Evolutionary conservation across 2,797 vertebrate genomes (phyloP), one percentile per base, ranked within the genome.

Genomic region (Salarias fasciatus): DNA sequence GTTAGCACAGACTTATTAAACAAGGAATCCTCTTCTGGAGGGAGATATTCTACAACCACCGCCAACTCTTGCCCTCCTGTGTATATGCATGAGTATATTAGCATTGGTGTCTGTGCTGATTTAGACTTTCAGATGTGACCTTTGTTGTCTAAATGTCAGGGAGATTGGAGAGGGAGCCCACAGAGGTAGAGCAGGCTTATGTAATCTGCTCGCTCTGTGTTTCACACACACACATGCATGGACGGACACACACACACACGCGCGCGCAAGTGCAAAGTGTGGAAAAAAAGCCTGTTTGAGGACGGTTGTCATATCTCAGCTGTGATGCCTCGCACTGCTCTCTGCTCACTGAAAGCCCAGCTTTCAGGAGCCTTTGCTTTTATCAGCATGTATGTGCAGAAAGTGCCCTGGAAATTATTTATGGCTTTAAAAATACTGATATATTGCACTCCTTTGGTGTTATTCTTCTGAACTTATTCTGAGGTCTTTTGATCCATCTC

Each of bases 101-200:
- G 85, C 86, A 90, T 91, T 88, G 88, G 87, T 90, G 86, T 90
- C 86, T 87, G 84, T 80, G 79, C 84, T 88, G 84, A 92, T 93
- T 91, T 92, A 90, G 88, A 93, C 89, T 93, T 94, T 92, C 86
- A 92, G 88, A 93, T 94, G 90, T 91, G 92, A 94, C 92, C 93
- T 93, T 94, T 93, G 90, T 91, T 92, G 89, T 94, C 89, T 91
- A 94, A 94, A 94, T 94, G 92, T 92, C 92, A 94, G 83, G 59
- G 86, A 88, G 87, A 84, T 87, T 85, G 86, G 80, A 80, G 85
- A 85, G 87, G 77, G 86, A 88, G 86, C 85, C 87, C 82, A 87
- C 83, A 80, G 88, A 88, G 89, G 82, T 85, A 87, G 76, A 82
- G 82, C 77, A 59, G 74, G 77, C 75, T 92, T 93, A 92, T 86